phyloP scores from a whole-genome alignment of 1,140 invertebrate genomes.

The Scaptodrosophila lebanonensis region DNA sequence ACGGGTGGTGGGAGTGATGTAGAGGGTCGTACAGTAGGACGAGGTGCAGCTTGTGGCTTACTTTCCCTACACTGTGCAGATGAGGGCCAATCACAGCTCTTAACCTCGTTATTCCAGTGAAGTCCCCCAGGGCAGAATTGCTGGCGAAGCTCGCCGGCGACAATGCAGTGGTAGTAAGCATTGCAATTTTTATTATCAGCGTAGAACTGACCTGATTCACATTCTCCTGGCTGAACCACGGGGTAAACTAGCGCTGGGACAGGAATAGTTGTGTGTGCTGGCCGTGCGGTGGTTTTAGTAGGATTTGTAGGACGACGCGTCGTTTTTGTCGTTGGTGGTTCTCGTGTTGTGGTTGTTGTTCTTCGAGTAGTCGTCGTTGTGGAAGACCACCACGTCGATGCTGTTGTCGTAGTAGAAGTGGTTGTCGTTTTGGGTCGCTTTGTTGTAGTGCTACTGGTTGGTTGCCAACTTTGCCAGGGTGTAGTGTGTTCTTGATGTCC shows the following conservation, averaged over 20 bases:
- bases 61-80: constrained; percentile 81
- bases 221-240: constrained; percentile 78
- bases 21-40: neutral
- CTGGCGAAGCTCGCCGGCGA: constrained; percentile 82
- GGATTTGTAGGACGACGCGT: constrained; percentile 60
- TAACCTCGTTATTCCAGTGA: constrained; percentile 84
- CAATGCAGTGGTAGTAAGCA: constrained; percentile 85
- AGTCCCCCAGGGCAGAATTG: constrained; percentile 85
- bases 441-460: constrained; percentile 36
- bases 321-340: constrained; percentile 53
- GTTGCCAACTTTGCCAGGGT: constrained; percentile 78
- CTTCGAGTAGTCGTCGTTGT: constrained; percentile 63
- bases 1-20: constrained; percentile 6
- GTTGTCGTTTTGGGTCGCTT: constrained; percentile 12
- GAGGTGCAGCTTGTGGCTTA: constrained; percentile 35
- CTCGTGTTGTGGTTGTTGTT: constrained; percentile 41
- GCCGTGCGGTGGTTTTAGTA: constrained; percentile 43
- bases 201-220: constrained; percentile 82
- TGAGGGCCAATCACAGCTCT: constrained; percentile 87
- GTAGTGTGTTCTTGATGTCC: constrained; percentile 69
- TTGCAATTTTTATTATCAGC: constrained; percentile 84
- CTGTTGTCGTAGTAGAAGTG: constrained; percentile 44
- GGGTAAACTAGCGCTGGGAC: constrained; percentile 76
- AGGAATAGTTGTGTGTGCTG: constrained; percentile 72
- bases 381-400: constrained; percentile 56